Conservation (phyloP, 2,888 invertebrate species). For the Mesorhabditis spiculigera region DNA sequence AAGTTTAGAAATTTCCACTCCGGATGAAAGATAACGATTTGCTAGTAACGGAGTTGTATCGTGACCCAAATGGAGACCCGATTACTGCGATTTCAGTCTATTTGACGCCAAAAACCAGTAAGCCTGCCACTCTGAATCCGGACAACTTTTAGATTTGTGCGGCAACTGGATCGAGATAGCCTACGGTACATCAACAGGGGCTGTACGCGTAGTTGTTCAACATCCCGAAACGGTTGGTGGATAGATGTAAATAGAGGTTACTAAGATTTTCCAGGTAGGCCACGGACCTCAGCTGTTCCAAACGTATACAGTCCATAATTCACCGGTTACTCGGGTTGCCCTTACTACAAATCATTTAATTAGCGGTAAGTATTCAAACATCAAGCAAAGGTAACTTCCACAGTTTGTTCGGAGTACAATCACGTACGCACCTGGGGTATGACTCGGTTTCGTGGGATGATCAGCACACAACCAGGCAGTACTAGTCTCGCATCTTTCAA, state of each 20-base stretch:
- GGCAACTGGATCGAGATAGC: slow-evolving; percentile 99
- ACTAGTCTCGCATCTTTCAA: slow-evolving; percentile 96
- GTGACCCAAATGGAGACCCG: slow-evolving; percentile 85
- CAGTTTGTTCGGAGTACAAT: slow-evolving; percentile 87
- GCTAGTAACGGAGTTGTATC: slow-evolving; percentile 87
- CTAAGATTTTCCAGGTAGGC: slow-evolving; percentile 63
- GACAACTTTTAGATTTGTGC: slow-evolving; percentile 74
- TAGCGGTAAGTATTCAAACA: slow-evolving; percentile 68
- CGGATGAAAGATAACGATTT: slow-evolving; percentile 99
- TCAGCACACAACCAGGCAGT: slow-evolving; percentile 95
- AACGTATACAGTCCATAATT: slow-evolving; percentile 57
- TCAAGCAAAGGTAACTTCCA: neutral
- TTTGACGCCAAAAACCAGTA: slow-evolving; percentile 96
- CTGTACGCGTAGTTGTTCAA: slow-evolving; percentile 93
- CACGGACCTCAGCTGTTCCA: slow-evolving; percentile 97
- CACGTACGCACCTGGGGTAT: slow-evolving; percentile 96
- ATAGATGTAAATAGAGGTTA: slow-evolving; percentile 4
- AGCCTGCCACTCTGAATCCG: slow-evolving; percentile 61
- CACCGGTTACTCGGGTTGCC: slow-evolving; percentile 60
- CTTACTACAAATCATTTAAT: slow-evolving; percentile 90
- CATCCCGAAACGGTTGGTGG: slow-evolving; percentile 88
- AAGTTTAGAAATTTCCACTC: slow-evolving; percentile 67
- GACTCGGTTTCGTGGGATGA: slow-evolving; percentile 94
- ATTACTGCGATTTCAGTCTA: slow-evolving; percentile 97
- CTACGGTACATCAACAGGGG: slow-evolving; percentile 87